A percentile compares a stretch with the other conserved stretches of the same genome.
Evolutionary conservation across 1,140 invertebrate genomes (phyloP).

Genomic region (Hylaeus anthracinus): DNA sequence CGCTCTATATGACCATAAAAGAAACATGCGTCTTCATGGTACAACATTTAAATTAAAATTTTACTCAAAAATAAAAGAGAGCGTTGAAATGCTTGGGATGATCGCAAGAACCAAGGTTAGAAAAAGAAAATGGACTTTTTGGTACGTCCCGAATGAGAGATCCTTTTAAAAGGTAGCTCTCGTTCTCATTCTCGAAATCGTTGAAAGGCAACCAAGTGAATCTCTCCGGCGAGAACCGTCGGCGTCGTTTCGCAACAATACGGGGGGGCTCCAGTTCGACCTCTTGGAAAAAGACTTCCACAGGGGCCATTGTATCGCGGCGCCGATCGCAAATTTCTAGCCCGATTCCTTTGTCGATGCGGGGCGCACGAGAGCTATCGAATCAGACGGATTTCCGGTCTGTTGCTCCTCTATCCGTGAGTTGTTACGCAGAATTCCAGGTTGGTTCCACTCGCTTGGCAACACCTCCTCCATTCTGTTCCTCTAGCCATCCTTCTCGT

Average conservation of each 20-base stretch:
- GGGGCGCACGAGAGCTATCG: slow-evolving; percentile 54
- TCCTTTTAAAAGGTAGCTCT: background rate
- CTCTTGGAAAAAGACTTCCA: slow-evolving; percentile 26
- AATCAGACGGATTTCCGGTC: slow-evolving; percentile 67
- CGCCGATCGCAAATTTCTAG: slow-evolving; percentile 58
- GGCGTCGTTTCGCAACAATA: slow-evolving; percentile 48
- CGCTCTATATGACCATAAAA: background rate
- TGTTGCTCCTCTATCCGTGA: slow-evolving; percentile 57
- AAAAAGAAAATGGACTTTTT: no score
- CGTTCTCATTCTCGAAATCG: slow-evolving; percentile 48
- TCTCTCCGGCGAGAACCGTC: slow-evolving; percentile 6
- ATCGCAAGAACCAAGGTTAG: no score
- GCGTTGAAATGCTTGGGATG: no score
- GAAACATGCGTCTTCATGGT: no score
- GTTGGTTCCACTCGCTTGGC: slow-evolving; percentile 63
- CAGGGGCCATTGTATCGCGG: slow-evolving; percentile 40
- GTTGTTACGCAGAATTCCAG: slow-evolving; percentile 63
- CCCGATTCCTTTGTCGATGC: slow-evolving; percentile 58
- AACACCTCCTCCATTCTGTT: slow-evolving; percentile 46
- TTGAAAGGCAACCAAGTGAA: slow-evolving; percentile 49
- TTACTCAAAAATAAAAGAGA: no score
- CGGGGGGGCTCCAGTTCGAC: background rate
- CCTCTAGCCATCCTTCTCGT: background rate
- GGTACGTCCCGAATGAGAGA: no score
- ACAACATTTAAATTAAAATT: no score